Evolutionary conservation across 1,140 invertebrate genomes (phyloP).

Genomic region (Ectropis grisescens): DNA sequence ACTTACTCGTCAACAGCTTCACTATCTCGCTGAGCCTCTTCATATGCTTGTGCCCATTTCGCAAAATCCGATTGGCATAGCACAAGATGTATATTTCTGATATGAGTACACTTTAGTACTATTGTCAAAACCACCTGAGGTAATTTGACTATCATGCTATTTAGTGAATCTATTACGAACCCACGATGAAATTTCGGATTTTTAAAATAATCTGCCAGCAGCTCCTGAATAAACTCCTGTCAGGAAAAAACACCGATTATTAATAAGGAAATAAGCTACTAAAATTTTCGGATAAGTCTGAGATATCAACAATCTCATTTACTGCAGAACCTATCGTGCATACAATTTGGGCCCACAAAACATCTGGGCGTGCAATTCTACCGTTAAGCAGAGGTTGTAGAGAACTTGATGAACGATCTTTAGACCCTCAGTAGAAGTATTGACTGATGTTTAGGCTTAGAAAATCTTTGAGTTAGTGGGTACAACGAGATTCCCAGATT

Average conservation of each 20-base stretch:
- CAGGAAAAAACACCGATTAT: not conserved
- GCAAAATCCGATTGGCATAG: constrained; percentile 47
- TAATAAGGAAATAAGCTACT: too few species aligned
- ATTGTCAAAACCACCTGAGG: constrained; percentile 32
- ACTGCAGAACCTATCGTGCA: too few species aligned
- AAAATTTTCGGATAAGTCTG: too few species aligned
- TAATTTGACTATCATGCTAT: constrained; percentile 38
- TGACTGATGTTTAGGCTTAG: too few species aligned
- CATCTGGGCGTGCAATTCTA: too few species aligned
- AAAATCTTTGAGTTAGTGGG: too few species aligned
- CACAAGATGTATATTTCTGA: constrained; percentile 43
- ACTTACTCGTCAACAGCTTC: constrained; percentile 42
- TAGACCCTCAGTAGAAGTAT: too few species aligned
- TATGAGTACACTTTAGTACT: constrained; percentile 42
- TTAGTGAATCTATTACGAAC: constrained; percentile 45
- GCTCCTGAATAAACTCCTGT: constrained; percentile 45
- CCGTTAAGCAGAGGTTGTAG: too few species aligned
- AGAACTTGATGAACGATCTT: too few species aligned
- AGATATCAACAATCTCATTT: too few species aligned
- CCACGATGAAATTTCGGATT: constrained; percentile 35
- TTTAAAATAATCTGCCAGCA: constrained; percentile 38
- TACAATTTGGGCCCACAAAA: too few species aligned
- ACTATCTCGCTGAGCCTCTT: constrained; percentile 33
- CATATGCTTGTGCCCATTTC: constrained; percentile 43
- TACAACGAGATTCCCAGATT: too few species aligned